These are phyloP conservation scores for Neelides sp. DNA, from an alignment of 1,140 invertebrate species.

Conservation along the genomic window DNA sequence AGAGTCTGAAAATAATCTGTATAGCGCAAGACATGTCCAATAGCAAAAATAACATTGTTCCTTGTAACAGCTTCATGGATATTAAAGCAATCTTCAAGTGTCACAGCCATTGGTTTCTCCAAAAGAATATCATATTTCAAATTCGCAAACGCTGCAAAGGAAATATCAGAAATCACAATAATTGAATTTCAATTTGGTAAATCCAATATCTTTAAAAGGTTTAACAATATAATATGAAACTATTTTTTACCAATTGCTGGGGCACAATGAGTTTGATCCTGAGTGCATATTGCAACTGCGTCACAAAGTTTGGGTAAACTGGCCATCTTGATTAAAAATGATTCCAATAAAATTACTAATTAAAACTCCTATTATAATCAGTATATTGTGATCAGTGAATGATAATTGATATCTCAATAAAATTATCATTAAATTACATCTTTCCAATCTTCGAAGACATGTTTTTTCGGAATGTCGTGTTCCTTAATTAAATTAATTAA, in stretches of 20 bases:
- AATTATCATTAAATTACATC: not conserved
- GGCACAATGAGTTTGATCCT: slow-evolving; percentile 37
- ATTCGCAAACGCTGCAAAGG: slow-evolving; percentile 35
- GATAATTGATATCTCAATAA: not conserved
- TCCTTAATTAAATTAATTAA: slow-evolving; percentile 7
- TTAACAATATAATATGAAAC: not conserved
- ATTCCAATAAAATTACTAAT: slow-evolving; percentile 32
- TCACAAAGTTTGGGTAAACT: slow-evolving; percentile 37
- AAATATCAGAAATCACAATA: not conserved
- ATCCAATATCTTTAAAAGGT: not conserved
- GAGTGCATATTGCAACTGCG: slow-evolving; percentile 38
- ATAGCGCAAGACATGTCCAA: slow-evolving; percentile 42
- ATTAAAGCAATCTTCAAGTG: slow-evolving; percentile 37
- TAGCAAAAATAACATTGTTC: slow-evolving; percentile 36
- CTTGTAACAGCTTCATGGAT: slow-evolving; percentile 36
- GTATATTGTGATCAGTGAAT: slow-evolving; percentile 16
- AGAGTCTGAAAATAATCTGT: slow-evolving; percentile 12
- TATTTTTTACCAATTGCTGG: slow-evolving; percentile 34
- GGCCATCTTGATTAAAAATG: slow-evolving; percentile 33
- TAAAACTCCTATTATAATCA: slow-evolving; percentile 16
- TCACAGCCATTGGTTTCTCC: slow-evolving; percentile 43
- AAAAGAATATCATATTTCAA: slow-evolving; percentile 41
- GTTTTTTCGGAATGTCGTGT: slow-evolving; percentile 13
- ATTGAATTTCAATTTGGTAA: not conserved
- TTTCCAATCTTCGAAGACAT: slow-evolving; percentile 14